Base-by-base conservation (phyloP, 1,140 invertebrate genomes). In the Nephotettix cincticeps region DNA sequence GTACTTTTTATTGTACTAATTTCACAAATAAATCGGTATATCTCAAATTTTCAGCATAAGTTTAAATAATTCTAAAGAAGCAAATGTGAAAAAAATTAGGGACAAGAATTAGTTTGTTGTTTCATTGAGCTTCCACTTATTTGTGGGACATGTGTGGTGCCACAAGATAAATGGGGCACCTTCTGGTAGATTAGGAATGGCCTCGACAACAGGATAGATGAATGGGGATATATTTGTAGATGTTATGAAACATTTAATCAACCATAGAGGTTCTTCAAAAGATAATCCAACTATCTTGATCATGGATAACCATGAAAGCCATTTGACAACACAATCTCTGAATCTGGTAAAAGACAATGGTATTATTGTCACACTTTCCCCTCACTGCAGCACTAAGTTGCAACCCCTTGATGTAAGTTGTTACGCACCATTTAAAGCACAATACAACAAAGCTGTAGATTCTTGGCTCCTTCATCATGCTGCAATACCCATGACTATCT, bases 181-280 rank as follows among this genome's bases (percentile, higher is more conserved):
- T 40, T 29, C 73, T 67, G 80, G 80, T 36, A 77, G 67, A 29
- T 74, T 76, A 58, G 82, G 79, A 30, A 54, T 58, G 45, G 76
- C 71, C 4, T 75, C 80, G 74, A 17, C 63, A 30, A 77, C 71
- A 30, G 81, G 83, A 13, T 84, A 80, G 80, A 36, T 80, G 80
- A 75, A 68, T 72, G 67, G 63, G 66, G 78, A 2, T 28, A 61
- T 14, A 75, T 76, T 75, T 1, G 32, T 72, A 27, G 40, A 76
- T 45, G 69, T 70, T 67, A 29, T 78, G 40, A 54, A 71, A 45
- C 75, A 76, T 71, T 77, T 80, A 71, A 45, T 75, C 21, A 70
- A 73, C 47, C 67, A 76, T 69, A 73, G 70, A 3, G 28, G 72
- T 47, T 71, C 72, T 40, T 72, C 71, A 13, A 61, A 47, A 61